These are phyloP conservation scores for Nycticryphes semicollaris DNA, from an alignment of 2,113 vertebrate species.

Conservation along the genomic window DNA sequence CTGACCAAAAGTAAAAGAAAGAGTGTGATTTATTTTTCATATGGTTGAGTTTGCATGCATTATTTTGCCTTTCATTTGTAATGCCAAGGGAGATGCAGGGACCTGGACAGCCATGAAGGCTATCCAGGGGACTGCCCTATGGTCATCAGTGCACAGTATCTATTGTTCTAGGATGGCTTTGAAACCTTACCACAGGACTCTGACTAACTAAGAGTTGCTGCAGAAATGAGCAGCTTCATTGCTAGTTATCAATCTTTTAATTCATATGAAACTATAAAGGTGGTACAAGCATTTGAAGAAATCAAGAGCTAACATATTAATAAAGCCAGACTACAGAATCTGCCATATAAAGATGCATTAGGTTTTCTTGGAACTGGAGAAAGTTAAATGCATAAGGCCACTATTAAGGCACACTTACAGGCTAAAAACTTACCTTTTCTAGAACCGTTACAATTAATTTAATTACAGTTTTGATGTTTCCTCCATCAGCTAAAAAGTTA, in stretches of 20 bases:
- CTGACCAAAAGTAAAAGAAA: neutral
- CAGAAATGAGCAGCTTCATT: neutral
- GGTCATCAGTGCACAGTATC: neutral
- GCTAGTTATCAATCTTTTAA: neutral
- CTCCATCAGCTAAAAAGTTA: neutral
- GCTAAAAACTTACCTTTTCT: neutral
- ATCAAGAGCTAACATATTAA: neutral
- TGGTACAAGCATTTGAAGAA: neutral
- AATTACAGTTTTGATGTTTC: neutral
- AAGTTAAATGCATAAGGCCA: neutral
- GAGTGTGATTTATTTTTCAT: neutral
- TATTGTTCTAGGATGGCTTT: neutral
- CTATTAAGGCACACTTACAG: neutral
- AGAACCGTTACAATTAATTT: neutral
- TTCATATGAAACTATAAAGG: neutral
- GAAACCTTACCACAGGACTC: neutral
- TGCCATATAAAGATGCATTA: neutral
- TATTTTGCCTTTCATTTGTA: neutral
- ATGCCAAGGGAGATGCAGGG: neutral
- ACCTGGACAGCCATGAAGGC: neutral
- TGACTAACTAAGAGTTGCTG: neutral
- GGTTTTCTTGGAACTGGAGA: neutral
- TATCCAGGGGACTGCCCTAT: neutral
- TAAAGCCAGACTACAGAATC: neutral
- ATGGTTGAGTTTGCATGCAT: neutral